phyloP scores from a whole-genome alignment of 2,888 invertebrate species.

The Carabus problematicus region DNA sequence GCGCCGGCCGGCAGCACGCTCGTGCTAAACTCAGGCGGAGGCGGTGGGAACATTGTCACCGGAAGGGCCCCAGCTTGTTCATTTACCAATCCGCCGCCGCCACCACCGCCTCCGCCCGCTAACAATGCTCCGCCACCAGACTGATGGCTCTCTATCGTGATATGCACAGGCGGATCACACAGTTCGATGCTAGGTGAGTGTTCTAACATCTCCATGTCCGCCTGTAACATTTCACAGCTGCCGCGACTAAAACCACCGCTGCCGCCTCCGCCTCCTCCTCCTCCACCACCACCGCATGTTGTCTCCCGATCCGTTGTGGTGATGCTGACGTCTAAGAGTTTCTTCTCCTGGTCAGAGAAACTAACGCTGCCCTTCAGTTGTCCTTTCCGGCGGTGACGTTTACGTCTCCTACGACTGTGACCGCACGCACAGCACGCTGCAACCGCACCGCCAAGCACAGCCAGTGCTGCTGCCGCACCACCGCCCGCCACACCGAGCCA shows the following conservation, averaged over 20 bases:
- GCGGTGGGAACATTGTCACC: slow-evolving; percentile 61
- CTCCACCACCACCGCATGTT: slow-evolving; percentile 56
- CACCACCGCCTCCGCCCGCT: slow-evolving; percentile 44
- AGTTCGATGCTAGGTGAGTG: slow-evolving; percentile 51
- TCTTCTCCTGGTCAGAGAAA: slow-evolving; percentile 88
- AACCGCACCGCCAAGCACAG: slow-evolving; percentile 68
- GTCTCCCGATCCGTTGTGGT: slow-evolving; percentile 69
- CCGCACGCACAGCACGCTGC: slow-evolving; percentile 64
- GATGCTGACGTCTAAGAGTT: slow-evolving; percentile 80
- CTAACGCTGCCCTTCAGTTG: slow-evolving; percentile 81
- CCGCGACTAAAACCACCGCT: slow-evolving; percentile 66
- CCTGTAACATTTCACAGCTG: slow-evolving; percentile 63
- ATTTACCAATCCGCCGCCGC: background rate
- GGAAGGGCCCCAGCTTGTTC: slow-evolving; percentile 49
- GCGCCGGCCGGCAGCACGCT: slow-evolving; percentile 63
- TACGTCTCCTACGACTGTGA: slow-evolving; percentile 60
- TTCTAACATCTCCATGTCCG: slow-evolving; percentile 64
- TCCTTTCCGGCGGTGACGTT: slow-evolving; percentile 65
- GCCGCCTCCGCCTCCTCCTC: slow-evolving; percentile 64
- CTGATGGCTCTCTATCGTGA: slow-evolving; percentile 63
- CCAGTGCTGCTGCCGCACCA: slow-evolving; percentile 71
- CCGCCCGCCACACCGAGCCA: slow-evolving; percentile 76
- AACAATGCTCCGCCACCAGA: slow-evolving; percentile 21
- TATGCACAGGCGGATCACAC: slow-evolving; percentile 58
- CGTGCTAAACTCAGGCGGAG: slow-evolving; percentile 68